Base-by-base conservation (phyloP, 2,113 vertebrate species). In the Hystrix brachyura region DNA sequence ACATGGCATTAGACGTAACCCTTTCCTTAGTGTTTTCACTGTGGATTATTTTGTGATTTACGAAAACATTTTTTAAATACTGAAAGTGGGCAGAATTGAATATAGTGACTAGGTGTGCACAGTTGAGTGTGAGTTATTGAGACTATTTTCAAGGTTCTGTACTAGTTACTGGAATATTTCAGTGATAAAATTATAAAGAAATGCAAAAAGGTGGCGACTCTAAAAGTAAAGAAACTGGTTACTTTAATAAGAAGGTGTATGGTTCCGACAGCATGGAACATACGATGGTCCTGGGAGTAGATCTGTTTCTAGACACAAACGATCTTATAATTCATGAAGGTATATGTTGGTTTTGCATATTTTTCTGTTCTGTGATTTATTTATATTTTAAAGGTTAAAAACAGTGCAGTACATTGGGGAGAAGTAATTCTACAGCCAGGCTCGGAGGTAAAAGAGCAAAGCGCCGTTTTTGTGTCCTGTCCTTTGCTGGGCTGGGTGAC, bases 21-120 rank as follows among this genome's bases (percentile, higher is more conserved):
- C 8, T 55, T 38, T 92, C 51, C 34, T 32, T 51, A 23, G 34
- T 67, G 48, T 65, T 82, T 67, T 82, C 23, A 57, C 62, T 55
- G 85, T 53, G 34, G 4, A 32, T 91, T 93, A 38, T 85, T 89
- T 94, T 51, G 89, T 96, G 83, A 64, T 17, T 48, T 1, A 87
- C 9, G 8, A 25, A 69, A 86, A 19, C 34, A 67, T 11, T 53
- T 34, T 34, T 65, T 48, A 17, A 8, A 15, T 48, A 14, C 2
- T 43, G 43, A 87, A 86, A 67, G 65, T 46, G 13, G 23, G 1
- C 5, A 80, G 53, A 53, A 79, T 53, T 53, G 48, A 78, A 48
- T 55, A 32, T 1, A 92, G n/a, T 87, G 46, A 80, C 13, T 46
- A 83, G 4, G 46, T 6, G 67, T 67, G 27, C 5, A 53, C 19